Percentiles rank a stretch among this genome's conserved stretches.
These are phyloP conservation scores for Pilophorus perplexus DNA, from an alignment of 2,888 invertebrate species.

Conservation along the genomic window DNA sequence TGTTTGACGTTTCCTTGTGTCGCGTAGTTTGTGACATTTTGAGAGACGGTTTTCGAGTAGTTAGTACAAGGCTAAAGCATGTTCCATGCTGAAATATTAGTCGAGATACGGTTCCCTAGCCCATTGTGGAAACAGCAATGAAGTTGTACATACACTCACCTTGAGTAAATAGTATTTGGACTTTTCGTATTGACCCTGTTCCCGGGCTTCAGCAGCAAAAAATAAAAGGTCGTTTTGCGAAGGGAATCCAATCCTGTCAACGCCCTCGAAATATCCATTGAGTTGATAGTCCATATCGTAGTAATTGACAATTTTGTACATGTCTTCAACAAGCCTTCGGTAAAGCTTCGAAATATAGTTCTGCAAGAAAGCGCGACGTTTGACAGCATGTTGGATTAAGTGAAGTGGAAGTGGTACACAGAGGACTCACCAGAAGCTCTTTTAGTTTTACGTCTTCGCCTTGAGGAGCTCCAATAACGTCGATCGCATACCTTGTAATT, in stretches of 20 bases:
- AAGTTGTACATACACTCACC: no score
- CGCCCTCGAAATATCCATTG: slow-evolving; percentile 15
- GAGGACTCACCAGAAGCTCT: slow-evolving; percentile 9
- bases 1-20: no score
- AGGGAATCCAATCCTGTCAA: slow-evolving; percentile 15
- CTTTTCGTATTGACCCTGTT: slow-evolving; percentile 43
- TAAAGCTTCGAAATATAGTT: slow-evolving; percentile 42
- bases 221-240: slow-evolving; percentile 34
- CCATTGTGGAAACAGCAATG: no score
- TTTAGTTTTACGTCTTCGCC: slow-evolving; percentile 4
- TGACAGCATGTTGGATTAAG: no score
- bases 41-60: no score
- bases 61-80: no score
- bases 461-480: slow-evolving; percentile 37
- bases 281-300: slow-evolving; percentile 27
- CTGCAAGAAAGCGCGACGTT: slow-evolving; percentile 32
- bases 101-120: no score
- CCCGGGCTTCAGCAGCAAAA: slow-evolving; percentile 45
- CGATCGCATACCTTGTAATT: slow-evolving; percentile 35
- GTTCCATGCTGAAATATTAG: no score
- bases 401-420: no score
- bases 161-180: slow-evolving; percentile 45
- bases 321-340: slow-evolving; percentile 42
- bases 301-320: slow-evolving; percentile 42
- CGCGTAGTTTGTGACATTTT: no score